Percentiles rank a stretch among this genome's conserved stretches.
phyloP scores from a whole-genome alignment of 2,888 invertebrate species.

The Neuroscelio doddi region DNA sequence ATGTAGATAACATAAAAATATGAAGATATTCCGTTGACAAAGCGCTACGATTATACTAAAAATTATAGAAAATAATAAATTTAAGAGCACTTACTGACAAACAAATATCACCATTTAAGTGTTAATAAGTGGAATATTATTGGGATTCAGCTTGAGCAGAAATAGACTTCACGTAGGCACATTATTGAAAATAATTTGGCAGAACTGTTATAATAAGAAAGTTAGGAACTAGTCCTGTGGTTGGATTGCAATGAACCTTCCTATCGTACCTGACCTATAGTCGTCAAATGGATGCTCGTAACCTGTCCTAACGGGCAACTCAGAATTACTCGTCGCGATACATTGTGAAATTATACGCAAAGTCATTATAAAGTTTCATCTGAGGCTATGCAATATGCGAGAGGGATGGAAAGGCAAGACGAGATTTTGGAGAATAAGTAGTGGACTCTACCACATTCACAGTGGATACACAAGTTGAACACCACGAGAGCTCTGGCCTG shows the following conservation, averaged over 20 bases:
- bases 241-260: slow-evolving; percentile 29
- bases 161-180: neutral
- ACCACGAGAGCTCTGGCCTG: slow-evolving; percentile 37
- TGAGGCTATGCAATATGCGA: slow-evolving; percentile 9
- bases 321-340: slow-evolving; percentile 38
- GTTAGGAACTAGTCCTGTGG: slow-evolving; percentile 15
- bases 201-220: neutral
- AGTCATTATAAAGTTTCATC: slow-evolving; percentile 48
- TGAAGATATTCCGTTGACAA: too few relatives aligned
- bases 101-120: too few relatives aligned
- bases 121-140: too few relatives aligned
- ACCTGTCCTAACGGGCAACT: slow-evolving; percentile 20
- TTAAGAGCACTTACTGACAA: too few relatives aligned
- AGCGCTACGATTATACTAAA: too few relatives aligned
- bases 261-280: slow-evolving; percentile 29
- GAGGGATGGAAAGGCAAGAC: slow-evolving; percentile 11
- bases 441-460: slow-evolving; percentile 11
- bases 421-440: slow-evolving; percentile 33
- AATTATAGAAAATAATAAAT: too few relatives aligned
- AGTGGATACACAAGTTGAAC: slow-evolving; percentile 21
- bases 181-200: neutral
- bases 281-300: slow-evolving; percentile 41
- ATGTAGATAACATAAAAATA: too few relatives aligned
- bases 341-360: slow-evolving; percentile 42
- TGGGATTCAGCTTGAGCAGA: too few relatives aligned